Base-by-base conservation (phyloP, 2,888 invertebrate genomes). In the Ormia ochracea region DNA sequence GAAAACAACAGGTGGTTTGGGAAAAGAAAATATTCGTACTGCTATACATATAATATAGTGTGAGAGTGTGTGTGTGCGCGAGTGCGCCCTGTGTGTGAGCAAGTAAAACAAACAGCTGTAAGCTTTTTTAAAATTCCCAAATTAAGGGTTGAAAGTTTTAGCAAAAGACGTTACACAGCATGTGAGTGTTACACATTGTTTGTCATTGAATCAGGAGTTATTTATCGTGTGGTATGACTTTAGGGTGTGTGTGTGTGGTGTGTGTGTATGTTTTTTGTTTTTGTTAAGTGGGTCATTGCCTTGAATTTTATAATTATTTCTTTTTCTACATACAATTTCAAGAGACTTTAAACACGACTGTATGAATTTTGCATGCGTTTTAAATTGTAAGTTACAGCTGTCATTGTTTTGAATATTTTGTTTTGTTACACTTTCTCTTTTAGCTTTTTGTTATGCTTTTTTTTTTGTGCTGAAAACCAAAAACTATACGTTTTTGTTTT, bases 221-320 rank as follows among this genome's bases (percentile, higher is more conserved):
- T 0, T 45, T 56, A 23, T 33, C 21, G 23, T 41, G 4, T 36
- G 9, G 2, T 41, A 5, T n/a, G n/a, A 9, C 45, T 3, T 12
- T 6, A 14, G 28, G 12, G 17, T 61, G 21, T 3, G 28, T 12
- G 6, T 28, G n/a, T 38, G 26, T 2, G 21, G 14, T n/a, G 33
- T 68, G 38, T 26, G 4, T 28, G 1, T 54, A 17, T 72, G 63
- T 56, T 23, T 61, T 41, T 43, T 43, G 9, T 56, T 48, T 33
- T 36, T 23, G 38, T 54, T 80, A 87, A 88, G 84, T 89, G 84
- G 88, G 89, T 88, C 89, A 88, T 85, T 87, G 86, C 83, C 86
- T 86, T 83, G 23, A 65, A 31, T 63, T 72, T 77, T 6, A 7
- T 23, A 36, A 14, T 36, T 45, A 2, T 17, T 28, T 73, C 78